Evolutionary conservation across 2,797 vertebrate genomes (phyloP), one percentile per base, ranked within the genome.

Genomic region (Urocyon cinereoargenteus): DNA sequence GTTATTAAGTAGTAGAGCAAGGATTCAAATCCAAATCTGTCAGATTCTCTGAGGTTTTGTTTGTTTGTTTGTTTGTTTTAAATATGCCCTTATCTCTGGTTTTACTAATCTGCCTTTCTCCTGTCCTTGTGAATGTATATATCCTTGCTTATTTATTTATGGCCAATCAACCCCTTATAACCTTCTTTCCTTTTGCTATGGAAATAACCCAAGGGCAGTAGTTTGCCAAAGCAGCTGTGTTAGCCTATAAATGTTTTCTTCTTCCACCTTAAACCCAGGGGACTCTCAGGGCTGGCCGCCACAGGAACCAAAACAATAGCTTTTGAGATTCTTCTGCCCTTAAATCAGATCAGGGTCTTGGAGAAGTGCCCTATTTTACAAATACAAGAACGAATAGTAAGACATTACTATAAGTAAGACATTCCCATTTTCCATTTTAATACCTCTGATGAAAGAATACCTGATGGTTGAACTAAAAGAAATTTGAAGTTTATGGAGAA

Each of bases 141-240:
- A 26, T 16, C 19, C 40, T 92, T 94, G 57, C 9, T 95, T 93
- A 83, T 86, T 94, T 94, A 86, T 95, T 92, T 96, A 92, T 83
- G 26, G 84, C 57, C 72, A 95, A 68, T 72, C 62, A 86, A 62
- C 14, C 19, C 68, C n/a, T 94, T 78, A 62, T 64, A 90, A 70
- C 64, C n/a, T 90, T 15, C 49, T 87, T 95, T 81, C 64, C 59
- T 95, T 95, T 92, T 93, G 31, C 91, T 89, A 53, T 86, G 84
- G 78, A 95, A 96, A 91, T 89, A 95, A 91, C 53, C 79, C 57
- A 66, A 79, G 66, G 45, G 53, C 51, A 85, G 53, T 49, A 92
- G 78, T 73, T 73, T 96, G 62, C 18, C 75, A 83, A 78, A 88
- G 45, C 31, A 91, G 36, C 51, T 1, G n/a, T 81, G 31, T 85